phyloP scores from a whole-genome alignment of 2,888 invertebrate species.

The Dryobotodes eremita region DNA sequence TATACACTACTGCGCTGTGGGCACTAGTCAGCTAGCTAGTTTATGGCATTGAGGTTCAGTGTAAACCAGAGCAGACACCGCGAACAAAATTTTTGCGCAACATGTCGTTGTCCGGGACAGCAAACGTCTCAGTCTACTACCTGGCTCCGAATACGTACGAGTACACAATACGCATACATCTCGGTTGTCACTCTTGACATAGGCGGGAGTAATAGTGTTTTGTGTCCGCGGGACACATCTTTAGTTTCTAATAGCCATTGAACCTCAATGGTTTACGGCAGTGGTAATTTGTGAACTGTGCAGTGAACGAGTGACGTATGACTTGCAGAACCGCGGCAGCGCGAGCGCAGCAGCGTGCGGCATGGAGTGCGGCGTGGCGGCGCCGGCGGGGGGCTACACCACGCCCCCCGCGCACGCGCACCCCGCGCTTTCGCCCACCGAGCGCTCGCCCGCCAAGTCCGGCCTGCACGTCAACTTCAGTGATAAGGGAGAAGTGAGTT shows the following conservation, averaged over 20 bases:
- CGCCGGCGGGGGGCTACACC: conserved; percentile 81
- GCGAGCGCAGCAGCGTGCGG: conserved; percentile 71
- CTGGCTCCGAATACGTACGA: no score
- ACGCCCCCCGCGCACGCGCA: conserved; percentile 79
- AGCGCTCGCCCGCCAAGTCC: conserved; percentile 95
- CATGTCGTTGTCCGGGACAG: not conserved
- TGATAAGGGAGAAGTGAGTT: conserved; percentile 93
- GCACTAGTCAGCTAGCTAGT: no score
- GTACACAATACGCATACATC: not conserved
- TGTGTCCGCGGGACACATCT: not conserved
- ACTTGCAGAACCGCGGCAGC: conserved; percentile 82
- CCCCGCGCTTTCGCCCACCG: conserved; percentile 91
- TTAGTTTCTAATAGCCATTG: not conserved
- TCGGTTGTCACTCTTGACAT: not conserved
- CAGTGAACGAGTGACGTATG: conserved; percentile 20
- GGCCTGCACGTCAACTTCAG: conserved; percentile 97
- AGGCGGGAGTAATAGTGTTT: no score
- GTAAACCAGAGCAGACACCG: not conserved
- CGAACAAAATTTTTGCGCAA: not conserved
- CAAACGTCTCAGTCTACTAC: not conserved
- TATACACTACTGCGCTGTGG: no score
- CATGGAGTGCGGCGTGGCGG: conserved; percentile 78
- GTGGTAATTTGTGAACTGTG: not conserved
- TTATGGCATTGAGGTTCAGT: not conserved
- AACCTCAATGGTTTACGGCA: not conserved